Conservation (phyloP, 2,888 invertebrate species). For the Harpalus rubripes region DNA sequence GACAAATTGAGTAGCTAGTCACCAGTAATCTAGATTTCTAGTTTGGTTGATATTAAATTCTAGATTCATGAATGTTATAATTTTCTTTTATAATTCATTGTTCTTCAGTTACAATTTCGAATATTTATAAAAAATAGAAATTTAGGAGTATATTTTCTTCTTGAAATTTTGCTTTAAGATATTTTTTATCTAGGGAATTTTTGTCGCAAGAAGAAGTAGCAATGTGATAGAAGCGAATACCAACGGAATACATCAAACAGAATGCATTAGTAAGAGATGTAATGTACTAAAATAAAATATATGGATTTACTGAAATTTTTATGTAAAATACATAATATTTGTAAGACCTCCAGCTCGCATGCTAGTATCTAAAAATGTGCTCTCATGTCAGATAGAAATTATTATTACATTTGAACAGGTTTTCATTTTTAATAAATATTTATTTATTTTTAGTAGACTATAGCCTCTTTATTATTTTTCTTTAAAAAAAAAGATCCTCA, state of each 20-base stretch:
- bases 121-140: no score
- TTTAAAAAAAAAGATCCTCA: no score
- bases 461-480: no score
- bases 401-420: not conserved
- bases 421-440: not conserved
- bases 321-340: slow-evolving; percentile 21
- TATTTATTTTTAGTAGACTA: not conserved
- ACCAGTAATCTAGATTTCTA: no score
- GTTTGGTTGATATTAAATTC: no score
- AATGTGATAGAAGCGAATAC: not conserved
- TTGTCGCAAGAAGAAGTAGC: not conserved
- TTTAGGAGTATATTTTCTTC: no score
- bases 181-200: no score
- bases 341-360: not conserved
- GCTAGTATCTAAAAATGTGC: not conserved
- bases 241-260: slow-evolving; percentile 52
- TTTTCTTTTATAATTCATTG: no score
- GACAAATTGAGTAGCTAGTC: no score
- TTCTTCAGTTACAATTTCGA: no score
- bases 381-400: not conserved
- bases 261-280: slow-evolving; percentile 61
- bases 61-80: no score
- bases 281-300: slow-evolving; percentile 62
- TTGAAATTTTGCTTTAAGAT: no score
- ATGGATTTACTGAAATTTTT: slow-evolving; percentile 43